Percentiles rank a stretch among this genome's conserved stretches.
These are phyloP conservation scores for Procambarus clarkii DNA, from an alignment of 1,140 invertebrate species.

Conservation along the genomic window DNA sequence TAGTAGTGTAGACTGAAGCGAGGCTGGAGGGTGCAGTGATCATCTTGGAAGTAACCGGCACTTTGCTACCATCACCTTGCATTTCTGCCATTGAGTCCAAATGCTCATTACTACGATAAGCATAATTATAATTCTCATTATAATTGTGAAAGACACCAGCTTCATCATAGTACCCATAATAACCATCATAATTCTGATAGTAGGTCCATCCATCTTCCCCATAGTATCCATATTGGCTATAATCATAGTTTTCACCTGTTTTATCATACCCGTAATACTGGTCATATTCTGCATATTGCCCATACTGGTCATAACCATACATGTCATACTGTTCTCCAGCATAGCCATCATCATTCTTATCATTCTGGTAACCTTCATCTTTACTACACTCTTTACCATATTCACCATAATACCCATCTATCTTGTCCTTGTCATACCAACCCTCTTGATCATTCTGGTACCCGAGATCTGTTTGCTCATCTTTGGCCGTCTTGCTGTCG, in stretches of 20 bases:
- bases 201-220: slow-evolving; percentile 72
- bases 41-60: slow-evolving; percentile 41
- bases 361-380: slow-evolving; percentile 67
- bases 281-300: slow-evolving; percentile 58
- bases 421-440: slow-evolving; percentile 54
- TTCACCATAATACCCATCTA: slow-evolving; percentile 56
- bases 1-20: slow-evolving; percentile 46
- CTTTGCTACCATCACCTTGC: slow-evolving; percentile 44
- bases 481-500: slow-evolving; percentile 13
- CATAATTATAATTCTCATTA: slow-evolving; percentile 84
- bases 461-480: slow-evolving; percentile 28
- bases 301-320: slow-evolving; percentile 65
- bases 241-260: slow-evolving; percentile 61
- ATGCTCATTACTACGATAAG: slow-evolving; percentile 82
- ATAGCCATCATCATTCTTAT: slow-evolving; percentile 66
- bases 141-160: slow-evolving; percentile 77
- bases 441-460: slow-evolving; percentile 65
- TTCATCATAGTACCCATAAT: slow-evolving; percentile 77
- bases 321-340: slow-evolving; percentile 58
- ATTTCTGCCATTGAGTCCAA: slow-evolving; percentile 72
- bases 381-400: slow-evolving; percentile 53
- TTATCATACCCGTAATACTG: slow-evolving; percentile 69
- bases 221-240: slow-evolving; percentile 66
- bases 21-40: slow-evolving; percentile 49
- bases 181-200: slow-evolving; percentile 74